Evolutionary conservation across 2,888 invertebrate species (phyloP), one percentile per base, ranked within the genome.

Genomic region (Caenorhabditis sp.): DNA sequence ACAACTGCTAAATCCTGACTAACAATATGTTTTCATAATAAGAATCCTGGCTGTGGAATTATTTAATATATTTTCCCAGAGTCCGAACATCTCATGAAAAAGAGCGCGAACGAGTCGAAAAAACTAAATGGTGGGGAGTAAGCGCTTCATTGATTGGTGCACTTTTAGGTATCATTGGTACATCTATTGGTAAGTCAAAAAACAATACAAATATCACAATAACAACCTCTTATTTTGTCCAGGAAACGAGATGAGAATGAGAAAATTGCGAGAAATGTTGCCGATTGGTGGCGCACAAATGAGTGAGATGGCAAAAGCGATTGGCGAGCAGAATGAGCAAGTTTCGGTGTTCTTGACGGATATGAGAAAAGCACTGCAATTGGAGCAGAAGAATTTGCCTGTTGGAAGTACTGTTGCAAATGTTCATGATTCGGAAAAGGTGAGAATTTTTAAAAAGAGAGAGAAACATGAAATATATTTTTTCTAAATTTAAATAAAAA

Each of bases 41-140:
- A n/a, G n/a, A n/a, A n/a, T n/a, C n/a, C n/a, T n/a, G n/a, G n/a
- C n/a, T n/a, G n/a, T n/a, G n/a, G n/a, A n/a, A n/a, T n/a, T n/a
- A n/a, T n/a, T n/a, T n/a, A n/a, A n/a, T 12, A 7, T n/a, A 21
- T 25, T 49, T 56, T 67, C 59, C 4, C 62, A 80, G 80, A 67
- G 92, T 94, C 0, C 91, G 94, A 77, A 91, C 93, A 78, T 93
- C 93, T 21, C 94, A 94, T 86, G 94, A 94, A 88, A 91, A 93
- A 66, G 94, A 94, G 88, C 89, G 94, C 49, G 92, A 93, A 0
- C 92, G 93, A 27, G 91, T 93, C 3, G 93, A 94, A 88, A 90
- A 93, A 67, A 93, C 93, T 68, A 94, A 94, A 88, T 94, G 94
- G 88, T 93, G 93, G 92, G 92, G 92, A 74, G 91, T 93, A 65